phyloP scores from a whole-genome alignment of 35 echinoderm and acorn worm genomes.

The Heliocidaris tuberculata region DNA sequence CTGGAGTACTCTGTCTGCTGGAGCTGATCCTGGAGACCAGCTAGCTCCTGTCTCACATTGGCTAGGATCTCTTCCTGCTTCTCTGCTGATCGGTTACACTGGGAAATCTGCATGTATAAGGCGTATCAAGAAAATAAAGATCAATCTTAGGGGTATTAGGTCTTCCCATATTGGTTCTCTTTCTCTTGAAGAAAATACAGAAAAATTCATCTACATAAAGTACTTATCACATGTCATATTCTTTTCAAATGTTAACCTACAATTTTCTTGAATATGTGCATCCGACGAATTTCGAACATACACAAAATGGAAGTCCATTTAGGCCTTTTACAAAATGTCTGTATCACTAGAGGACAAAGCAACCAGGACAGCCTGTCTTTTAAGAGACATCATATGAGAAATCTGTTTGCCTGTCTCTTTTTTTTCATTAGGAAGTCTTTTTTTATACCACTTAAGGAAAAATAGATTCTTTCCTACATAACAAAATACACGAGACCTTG shows the following conservation, averaged over 20 bases:
- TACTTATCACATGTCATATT: not conserved
- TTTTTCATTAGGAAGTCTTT: no score
- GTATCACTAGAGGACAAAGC: no score
- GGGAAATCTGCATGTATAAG: slow-evolving; percentile 56
- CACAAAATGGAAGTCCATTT: not conserved
- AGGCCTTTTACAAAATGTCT: not conserved
- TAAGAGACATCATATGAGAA: no score
- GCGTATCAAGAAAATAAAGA: not conserved
- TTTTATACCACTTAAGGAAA: no score
- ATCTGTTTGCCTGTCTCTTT: no score
- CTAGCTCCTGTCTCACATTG: slow-evolving; percentile 63
- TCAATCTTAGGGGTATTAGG: not conserved
- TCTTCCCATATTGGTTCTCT: not conserved
- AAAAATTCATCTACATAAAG: not conserved
- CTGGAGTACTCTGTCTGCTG: slow-evolving; percentile 60
- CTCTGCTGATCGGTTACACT: slow-evolving; percentile 62
- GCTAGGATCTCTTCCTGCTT: slow-evolving; percentile 65
- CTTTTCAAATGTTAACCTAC: not conserved
- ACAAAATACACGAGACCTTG: no score
- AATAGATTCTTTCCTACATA: no score
- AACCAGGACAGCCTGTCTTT: no score
- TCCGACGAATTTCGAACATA: not conserved
- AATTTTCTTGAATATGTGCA: not conserved
- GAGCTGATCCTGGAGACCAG: slow-evolving; percentile 64
- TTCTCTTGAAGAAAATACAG: not conserved